phyloP scores from a whole-genome alignment of 2,888 invertebrate genomes.

The Ophioninae sp. region DNA sequence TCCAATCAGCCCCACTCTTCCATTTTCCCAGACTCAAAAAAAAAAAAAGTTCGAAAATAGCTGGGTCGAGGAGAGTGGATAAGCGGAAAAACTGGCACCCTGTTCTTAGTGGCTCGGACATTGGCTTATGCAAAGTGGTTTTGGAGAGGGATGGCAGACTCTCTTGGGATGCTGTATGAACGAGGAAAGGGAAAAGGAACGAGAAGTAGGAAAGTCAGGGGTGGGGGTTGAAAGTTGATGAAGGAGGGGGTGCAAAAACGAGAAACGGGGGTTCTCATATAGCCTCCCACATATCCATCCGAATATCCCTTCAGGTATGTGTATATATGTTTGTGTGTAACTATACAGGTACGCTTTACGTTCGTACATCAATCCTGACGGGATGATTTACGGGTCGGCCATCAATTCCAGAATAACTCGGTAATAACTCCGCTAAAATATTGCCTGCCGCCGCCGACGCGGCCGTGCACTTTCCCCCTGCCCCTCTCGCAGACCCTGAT shows the following conservation, averaged over 20 bases:
- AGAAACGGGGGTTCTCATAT: constrained; percentile 33
- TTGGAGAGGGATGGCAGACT: constrained; percentile 13
- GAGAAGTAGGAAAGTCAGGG: constrained; percentile 20
- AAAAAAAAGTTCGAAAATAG: background rate
- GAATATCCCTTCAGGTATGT: background rate
- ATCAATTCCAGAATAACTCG: constrained; percentile 77
- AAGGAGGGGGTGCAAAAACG: constrained; percentile 54
- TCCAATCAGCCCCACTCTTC: no score
- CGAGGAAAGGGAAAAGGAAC: constrained; percentile 21
- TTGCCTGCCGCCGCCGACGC: constrained; percentile 67
- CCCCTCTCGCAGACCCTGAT: constrained; percentile 18
- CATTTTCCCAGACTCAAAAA: background rate
- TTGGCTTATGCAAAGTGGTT: constrained; percentile 41
- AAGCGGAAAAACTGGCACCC: constrained; percentile 20
- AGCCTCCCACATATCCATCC: background rate
- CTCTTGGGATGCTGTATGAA: constrained; percentile 45
- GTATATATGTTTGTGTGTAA: background rate
- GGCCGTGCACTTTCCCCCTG: constrained; percentile 39
- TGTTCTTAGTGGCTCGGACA: constrained; percentile 34
- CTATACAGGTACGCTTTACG: constrained; percentile 59
- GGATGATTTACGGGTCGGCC: constrained; percentile 77
- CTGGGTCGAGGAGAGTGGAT: constrained; percentile 2
- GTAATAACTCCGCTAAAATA: constrained; percentile 75
- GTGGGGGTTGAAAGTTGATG: constrained; percentile 45
- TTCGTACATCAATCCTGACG: constrained; percentile 75